phyloP scores from a whole-genome alignment of 2,113 vertebrate genomes.

The Steatornis caripensis region DNA sequence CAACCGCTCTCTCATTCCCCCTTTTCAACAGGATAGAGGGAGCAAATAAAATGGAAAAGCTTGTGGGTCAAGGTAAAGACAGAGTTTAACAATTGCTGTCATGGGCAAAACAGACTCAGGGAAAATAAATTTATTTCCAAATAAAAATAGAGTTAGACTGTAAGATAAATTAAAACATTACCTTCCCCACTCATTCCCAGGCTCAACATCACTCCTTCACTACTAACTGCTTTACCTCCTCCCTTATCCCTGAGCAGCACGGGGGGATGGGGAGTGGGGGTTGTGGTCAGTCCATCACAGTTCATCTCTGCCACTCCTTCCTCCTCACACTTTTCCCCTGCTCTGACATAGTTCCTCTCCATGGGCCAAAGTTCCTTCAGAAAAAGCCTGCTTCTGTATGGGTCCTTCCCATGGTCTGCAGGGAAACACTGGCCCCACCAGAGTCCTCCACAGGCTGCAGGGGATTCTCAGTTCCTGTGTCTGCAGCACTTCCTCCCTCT shows the following conservation, averaged over 20 bases:
- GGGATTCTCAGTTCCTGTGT: accelerated
- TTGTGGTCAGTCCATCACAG: neutral
- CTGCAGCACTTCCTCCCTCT: neutral
- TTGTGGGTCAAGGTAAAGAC: neutral
- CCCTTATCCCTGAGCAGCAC: neutral
- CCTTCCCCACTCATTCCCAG: neutral
- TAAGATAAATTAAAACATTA: neutral
- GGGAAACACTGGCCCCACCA: neutral
- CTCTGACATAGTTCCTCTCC: neutral
- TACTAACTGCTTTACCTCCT: neutral
- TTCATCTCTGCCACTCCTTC: neutral
- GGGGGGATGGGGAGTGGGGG: neutral
- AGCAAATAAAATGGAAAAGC: neutral
- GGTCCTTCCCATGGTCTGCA: neutral
- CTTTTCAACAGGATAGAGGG: neutral
- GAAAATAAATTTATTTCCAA: neutral
- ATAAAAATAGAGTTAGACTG: neutral
- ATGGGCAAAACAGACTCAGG: neutral
- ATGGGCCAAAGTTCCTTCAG: neutral
- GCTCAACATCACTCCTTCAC: neutral
- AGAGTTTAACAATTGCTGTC: neutral
- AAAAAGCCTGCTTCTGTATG: neutral
- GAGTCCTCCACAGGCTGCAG: neutral
- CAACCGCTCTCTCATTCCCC: neutral
- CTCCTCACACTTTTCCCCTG: neutral